Evolutionary conservation across 1,140 invertebrate species (phyloP).

Genomic region (Delia radicum): DNA sequence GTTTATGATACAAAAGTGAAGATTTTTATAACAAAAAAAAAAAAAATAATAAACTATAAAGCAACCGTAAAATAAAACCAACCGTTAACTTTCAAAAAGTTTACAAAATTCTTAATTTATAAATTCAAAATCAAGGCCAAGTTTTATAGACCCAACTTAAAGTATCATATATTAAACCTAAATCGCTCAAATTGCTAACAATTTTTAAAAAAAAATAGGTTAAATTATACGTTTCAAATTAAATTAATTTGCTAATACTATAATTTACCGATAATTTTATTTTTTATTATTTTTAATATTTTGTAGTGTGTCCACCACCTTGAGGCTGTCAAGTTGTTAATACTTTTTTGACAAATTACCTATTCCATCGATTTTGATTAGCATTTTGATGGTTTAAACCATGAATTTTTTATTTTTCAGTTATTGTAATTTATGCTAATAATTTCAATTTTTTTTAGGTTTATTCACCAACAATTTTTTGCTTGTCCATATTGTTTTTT

Average conservation of each 20-base stretch:
- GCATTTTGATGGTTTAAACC: background rate
- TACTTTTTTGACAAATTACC: background rate
- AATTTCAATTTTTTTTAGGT: background rate
- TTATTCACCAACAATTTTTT: too few relatives aligned
- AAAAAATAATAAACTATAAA: too few relatives aligned
- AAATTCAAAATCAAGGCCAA: background rate
- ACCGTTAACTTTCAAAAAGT: background rate
- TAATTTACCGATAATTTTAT: too few relatives aligned
- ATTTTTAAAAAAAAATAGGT: too few relatives aligned
- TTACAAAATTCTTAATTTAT: background rate
- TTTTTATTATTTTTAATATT: too few relatives aligned
- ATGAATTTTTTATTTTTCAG: background rate
- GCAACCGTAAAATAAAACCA: background rate
- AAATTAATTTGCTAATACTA: too few relatives aligned
- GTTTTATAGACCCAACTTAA: too few relatives aligned
- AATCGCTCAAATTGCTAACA: too few relatives aligned
- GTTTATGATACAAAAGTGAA: too few relatives aligned
- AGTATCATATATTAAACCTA: too few relatives aligned
- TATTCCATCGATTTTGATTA: background rate
- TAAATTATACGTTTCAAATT: too few relatives aligned
- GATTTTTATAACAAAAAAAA: too few relatives aligned
- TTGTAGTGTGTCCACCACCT: background rate
- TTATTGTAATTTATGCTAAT: background rate
- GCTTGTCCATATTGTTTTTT: background rate
- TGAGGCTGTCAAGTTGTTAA: background rate